phyloP scores from a whole-genome alignment of 1,140 invertebrate genomes.

The Mactra quadrangularis region DNA sequence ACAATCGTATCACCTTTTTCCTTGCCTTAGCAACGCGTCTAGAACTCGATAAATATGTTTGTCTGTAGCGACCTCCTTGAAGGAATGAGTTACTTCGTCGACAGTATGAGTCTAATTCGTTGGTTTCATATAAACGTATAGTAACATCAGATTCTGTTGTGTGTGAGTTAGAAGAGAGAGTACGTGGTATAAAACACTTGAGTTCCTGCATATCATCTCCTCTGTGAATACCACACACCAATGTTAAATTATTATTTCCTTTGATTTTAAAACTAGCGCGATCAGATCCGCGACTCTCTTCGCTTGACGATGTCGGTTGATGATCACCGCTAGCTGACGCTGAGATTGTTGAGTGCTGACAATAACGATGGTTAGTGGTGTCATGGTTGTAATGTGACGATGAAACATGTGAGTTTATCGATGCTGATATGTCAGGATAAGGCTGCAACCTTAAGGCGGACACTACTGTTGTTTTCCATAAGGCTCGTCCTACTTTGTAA shows the following conservation, averaged over 20 bases:
- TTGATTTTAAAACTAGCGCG: conserved; percentile 14
- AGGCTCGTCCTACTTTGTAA: conserved; percentile 87
- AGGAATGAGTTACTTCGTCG: not conserved
- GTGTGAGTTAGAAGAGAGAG: not conserved
- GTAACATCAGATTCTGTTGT: not conserved
- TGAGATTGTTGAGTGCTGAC: too few relatives aligned
- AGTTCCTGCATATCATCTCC: conserved; percentile 5
- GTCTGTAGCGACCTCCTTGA: not conserved
- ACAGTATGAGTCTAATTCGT: not conserved
- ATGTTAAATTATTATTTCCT: conserved; percentile 7
- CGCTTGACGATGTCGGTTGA: not conserved
- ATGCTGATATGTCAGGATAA: conserved; percentile 24
- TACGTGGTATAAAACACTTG: not conserved
- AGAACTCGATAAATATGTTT: conserved; percentile 25
- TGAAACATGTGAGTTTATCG: not conserved
- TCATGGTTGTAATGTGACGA: not conserved
- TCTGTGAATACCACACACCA: conserved; percentile 3
- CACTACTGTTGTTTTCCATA: conserved; percentile 84
- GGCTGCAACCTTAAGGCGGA: conserved; percentile 45
- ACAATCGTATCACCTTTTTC: conserved; percentile 87
- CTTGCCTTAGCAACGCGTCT: conserved; percentile 66
- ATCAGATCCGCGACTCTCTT: conserved; percentile 18
- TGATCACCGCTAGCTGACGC: not conserved
- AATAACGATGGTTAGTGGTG: not conserved
- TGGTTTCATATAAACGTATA: not conserved